Base-by-base conservation (phyloP, 2,113 vertebrate species). In the Microcebus lehilahytsara region DNA sequence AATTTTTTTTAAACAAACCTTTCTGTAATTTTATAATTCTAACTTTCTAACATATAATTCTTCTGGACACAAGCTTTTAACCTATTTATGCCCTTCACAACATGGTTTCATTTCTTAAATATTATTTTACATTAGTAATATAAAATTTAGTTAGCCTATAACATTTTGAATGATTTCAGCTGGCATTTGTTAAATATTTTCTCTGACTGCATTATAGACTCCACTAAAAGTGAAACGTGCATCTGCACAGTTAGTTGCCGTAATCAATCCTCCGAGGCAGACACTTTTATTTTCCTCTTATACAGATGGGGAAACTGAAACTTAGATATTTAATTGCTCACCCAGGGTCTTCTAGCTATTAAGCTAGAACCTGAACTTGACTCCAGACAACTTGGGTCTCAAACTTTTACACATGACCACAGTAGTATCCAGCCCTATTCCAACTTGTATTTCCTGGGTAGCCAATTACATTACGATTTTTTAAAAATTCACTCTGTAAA, bases 91-190 rank as follows among this genome's bases (percentile, higher is more conserved):
- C 11, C 27, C 13, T 84, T 74, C 37, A 72, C 49, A 60, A 67
- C 2, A n/a, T 46, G 17, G n/a, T 81, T 95, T 93, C 75, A 91
- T 85, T 85, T 91, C 42, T 91, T 66, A 88, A 94, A 58, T 80
- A 86, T 60, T n/a, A 93, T 85, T 95, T 91, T 34, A 49, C 27
- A 94, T 42, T 13, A 85, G 34, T 19, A 94, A 77, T 81, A 46
- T 23, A 27, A 69, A 51, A 85, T 92, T 75, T 56, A 91, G 51
- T 67, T n/a, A 71, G 3, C n/a, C 49, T 74, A 8, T 34, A 95
- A 69, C 30, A 75, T 56, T 92, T 74, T 56, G 75, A 79, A 62
- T 87, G 20, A 79, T 85, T 85, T 85, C 9, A 23, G 1, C 10
- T 58, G 22, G 1, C 67, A 81, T 72, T 91, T 77, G 56, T 75